These are phyloP conservation scores for Coenobita brevimanus DNA, from an alignment of 1,140 invertebrate species.

Conservation along the genomic window DNA sequence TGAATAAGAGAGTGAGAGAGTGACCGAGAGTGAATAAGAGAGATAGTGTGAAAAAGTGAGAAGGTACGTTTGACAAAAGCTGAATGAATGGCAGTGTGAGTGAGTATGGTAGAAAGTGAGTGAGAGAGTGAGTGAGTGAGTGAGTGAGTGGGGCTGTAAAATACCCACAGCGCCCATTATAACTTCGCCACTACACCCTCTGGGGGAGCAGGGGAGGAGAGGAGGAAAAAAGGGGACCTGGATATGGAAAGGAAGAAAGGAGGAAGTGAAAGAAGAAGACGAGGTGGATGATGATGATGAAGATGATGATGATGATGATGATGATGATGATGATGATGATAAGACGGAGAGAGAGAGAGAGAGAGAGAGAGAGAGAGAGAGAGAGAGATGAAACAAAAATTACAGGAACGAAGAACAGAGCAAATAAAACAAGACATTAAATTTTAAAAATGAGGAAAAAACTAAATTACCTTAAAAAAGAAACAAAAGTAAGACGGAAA, in stretches of 20 bases:
- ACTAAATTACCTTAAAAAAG: not conserved
- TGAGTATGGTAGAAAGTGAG: no score
- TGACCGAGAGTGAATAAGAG: no score
- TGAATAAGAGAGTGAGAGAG: no score
- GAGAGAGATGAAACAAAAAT: not conserved
- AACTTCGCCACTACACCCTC: no score
- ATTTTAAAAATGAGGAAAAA: not conserved
- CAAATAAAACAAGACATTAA: not conserved
- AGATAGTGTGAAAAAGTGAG: no score
- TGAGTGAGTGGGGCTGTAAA: no score
- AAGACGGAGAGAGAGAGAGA: not conserved
- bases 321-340: not conserved
- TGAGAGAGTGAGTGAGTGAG: no score
- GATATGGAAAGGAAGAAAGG: not conserved
- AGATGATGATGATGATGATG: not conserved
- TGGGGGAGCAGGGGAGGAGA: no score
- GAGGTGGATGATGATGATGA: not conserved
- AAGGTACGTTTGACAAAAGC: no score
- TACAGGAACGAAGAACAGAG: not conserved
- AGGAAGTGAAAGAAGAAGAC: constrained; percentile 8
- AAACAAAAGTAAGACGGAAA: not conserved
- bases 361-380: not conserved
- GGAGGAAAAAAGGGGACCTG: no score
- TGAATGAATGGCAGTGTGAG: no score
- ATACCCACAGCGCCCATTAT: no score